A percentile compares a stretch with the other conserved stretches of the same genome.
Conservation (phyloP, 2,797 vertebrate species). For the Setipinna tenuifilis region DNA sequence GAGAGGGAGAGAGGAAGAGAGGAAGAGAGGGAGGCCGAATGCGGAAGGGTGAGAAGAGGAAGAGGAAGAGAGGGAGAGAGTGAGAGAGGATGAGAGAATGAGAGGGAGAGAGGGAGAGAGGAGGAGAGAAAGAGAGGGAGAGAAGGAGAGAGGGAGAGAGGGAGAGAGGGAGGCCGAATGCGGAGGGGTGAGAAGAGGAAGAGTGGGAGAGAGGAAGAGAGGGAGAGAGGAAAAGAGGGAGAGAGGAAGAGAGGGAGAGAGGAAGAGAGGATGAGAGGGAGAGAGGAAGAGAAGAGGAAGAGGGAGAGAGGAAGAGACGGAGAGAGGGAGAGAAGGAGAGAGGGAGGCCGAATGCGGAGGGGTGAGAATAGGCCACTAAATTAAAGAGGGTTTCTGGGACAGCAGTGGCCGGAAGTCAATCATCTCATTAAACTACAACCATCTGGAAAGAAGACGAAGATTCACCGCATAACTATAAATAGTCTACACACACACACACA, state of each 20-base stretch:
- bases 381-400: conserved; percentile 43
- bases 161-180: too few relatives aligned
- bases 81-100: not conserved
- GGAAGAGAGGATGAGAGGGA: too few relatives aligned
- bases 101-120: too few relatives aligned
- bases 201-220: not conserved
- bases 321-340: too few relatives aligned
- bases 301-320: not conserved
- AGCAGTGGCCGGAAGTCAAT: conserved; percentile 13
- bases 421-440: conserved; percentile 6
- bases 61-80: not conserved
- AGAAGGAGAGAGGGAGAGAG: not conserved
- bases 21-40: too few relatives aligned
- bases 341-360: not conserved
- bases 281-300: not conserved
- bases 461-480: not conserved
- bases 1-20: not conserved
- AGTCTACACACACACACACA: not conserved
- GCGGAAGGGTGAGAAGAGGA: not conserved
- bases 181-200: not conserved
- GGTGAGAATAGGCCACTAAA: conserved; percentile 10
- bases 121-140: not conserved
- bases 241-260: not conserved
- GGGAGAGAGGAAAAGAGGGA: not conserved
- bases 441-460: not conserved